Conservation (phyloP, 2,113 vertebrate species). For the Nycticryphes semicollaris region DNA sequence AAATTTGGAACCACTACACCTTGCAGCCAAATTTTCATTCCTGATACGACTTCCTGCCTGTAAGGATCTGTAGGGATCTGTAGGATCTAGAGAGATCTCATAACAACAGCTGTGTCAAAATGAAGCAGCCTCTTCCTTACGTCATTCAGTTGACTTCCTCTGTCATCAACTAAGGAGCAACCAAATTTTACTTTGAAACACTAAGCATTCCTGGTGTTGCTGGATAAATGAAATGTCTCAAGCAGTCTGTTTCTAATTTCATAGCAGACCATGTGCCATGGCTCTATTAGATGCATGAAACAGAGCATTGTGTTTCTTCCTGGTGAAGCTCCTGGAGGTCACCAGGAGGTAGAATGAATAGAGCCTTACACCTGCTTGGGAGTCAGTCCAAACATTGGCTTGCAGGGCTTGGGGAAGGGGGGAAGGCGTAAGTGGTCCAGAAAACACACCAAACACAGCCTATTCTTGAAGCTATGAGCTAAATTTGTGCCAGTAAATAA, state of each 20-base stretch:
- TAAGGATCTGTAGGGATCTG: too few species aligned
- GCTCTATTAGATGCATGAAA: background rate
- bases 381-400: background rate
- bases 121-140: background rate
- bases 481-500: constrained; percentile 24
- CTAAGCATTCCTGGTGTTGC: background rate
- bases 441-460: background rate
- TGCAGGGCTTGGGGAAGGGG: background rate
- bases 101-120: background rate
- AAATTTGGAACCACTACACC: background rate
- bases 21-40: background rate
- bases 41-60: background rate
- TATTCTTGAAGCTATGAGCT: background rate
- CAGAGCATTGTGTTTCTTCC: accelerated
- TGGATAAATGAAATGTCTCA: background rate
- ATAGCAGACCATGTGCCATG: accelerated
- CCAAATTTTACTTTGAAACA: background rate
- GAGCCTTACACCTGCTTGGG: background rate
- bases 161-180: background rate
- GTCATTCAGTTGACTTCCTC: background rate
- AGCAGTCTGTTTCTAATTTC: background rate
- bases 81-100: background rate
- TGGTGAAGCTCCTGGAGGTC: background rate
- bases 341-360: background rate
- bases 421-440: background rate